phyloP scores from a whole-genome alignment of 2,113 vertebrate genomes.

The Fulica atra region DNA sequence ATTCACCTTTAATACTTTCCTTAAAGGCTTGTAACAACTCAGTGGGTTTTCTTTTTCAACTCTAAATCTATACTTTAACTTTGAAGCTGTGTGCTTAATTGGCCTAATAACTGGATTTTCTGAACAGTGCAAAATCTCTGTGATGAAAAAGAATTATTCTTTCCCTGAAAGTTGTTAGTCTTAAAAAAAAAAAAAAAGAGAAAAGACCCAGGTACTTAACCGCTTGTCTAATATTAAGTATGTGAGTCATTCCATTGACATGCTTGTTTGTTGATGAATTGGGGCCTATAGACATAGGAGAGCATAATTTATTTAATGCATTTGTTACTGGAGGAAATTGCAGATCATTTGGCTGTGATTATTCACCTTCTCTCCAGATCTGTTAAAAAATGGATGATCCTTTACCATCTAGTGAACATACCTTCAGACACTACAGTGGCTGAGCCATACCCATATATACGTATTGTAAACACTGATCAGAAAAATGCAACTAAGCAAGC shows the following conservation, averaged over 20 bases:
- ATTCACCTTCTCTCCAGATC: background rate
- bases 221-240: background rate
- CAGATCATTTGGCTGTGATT: background rate
- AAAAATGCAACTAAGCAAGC: background rate
- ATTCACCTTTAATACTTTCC: background rate
- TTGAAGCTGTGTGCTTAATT: background rate
- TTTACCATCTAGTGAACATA: background rate
- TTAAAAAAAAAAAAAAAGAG: background rate
- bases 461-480: background rate
- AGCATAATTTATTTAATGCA: background rate
- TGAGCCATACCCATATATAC: background rate
- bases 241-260: background rate
- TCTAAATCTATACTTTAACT: background rate
- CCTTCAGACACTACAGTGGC: background rate
- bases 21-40: background rate
- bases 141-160: background rate
- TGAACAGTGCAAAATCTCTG: background rate
- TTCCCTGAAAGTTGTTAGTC: background rate
- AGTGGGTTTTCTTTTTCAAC: background rate
- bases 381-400: background rate
- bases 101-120: constrained; percentile 1
- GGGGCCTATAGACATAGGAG: constrained; percentile 7
- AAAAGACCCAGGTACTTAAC: background rate
- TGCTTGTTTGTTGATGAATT: constrained; percentile 1
- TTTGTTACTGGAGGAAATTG: constrained; percentile 3